These are phyloP conservation scores for Rynchops niger DNA, from an alignment of 2,113 vertebrate genomes.

Conservation along the genomic window DNA sequence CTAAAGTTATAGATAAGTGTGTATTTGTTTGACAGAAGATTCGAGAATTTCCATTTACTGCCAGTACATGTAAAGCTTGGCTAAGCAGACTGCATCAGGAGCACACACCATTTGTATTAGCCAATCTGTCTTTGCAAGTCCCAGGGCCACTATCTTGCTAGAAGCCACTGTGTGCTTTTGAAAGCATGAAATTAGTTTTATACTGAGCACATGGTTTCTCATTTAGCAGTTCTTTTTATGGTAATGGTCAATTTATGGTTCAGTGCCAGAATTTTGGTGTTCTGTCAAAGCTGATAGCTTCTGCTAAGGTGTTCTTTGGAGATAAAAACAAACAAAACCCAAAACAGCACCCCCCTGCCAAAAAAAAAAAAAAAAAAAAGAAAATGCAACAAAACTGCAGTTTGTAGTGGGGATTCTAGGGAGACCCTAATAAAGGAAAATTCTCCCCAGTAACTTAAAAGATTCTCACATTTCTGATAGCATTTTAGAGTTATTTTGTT, in stretches of 20 bases:
- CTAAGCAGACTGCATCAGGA: conserved; percentile 74
- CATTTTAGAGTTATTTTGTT: conserved; percentile 23
- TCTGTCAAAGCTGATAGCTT: conserved; percentile 74
- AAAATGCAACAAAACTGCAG: neutral
- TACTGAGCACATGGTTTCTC: conserved; percentile 81
- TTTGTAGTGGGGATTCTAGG: neutral
- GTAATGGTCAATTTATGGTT: conserved; percentile 85
- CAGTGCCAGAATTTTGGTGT: conserved; percentile 71
- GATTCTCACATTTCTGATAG: conserved; percentile 7
- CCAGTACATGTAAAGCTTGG: conserved; percentile 77
- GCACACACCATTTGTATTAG: conserved; percentile 77
- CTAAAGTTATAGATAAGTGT: conserved; percentile 74
- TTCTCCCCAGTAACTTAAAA: neutral
- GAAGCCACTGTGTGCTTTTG: conserved; percentile 85
- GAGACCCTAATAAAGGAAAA: conserved; percentile 30
- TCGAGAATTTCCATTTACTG: conserved; percentile 75
- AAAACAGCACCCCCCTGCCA: neutral
- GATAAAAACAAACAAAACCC: conserved; percentile 53
- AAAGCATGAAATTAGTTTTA: conserved; percentile 91
- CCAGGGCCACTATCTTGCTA: conserved; percentile 82
- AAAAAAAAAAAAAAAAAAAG: neutral
- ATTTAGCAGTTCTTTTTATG: conserved; percentile 82
- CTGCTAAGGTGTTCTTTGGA: conserved; percentile 79
- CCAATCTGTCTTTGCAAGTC: conserved; percentile 82
- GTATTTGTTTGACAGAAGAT: conserved; percentile 77